These are phyloP conservation scores for Crossoptilon crossoptilon DNA, from an alignment of 2,797 vertebrate genomes.

Conservation along the genomic window DNA sequence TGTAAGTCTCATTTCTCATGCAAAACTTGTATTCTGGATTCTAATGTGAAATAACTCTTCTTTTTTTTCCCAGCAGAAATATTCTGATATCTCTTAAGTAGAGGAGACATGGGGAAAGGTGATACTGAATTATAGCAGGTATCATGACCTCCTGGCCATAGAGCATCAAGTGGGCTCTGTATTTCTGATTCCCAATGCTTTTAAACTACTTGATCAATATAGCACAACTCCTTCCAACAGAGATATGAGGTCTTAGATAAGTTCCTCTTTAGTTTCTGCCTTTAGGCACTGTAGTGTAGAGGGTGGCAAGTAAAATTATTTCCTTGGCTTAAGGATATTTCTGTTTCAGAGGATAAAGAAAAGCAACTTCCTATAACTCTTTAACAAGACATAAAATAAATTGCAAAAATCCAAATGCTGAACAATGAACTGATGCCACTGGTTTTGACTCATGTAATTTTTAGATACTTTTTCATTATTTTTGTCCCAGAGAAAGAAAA, in stretches of 20 bases:
- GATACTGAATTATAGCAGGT: fast-evolving
- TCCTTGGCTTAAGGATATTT: background rate
- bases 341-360: background rate
- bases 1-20: constrained; percentile 33
- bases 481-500: background rate
- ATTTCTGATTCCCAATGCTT: background rate
- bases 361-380: fast-evolving
- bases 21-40: background rate
- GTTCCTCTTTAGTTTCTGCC: fast-evolving
- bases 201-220: background rate
- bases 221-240: background rate
- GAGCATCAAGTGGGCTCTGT: background rate
- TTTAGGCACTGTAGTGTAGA: background rate
- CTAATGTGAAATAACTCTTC: background rate
- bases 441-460: background rate
- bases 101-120: fast-evolving
- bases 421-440: background rate
- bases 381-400: background rate
- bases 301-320: background rate
- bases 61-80: background rate
- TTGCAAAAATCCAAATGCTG: background rate
- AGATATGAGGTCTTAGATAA: background rate
- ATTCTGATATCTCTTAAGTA: background rate
- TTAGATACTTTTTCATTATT: background rate
- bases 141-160: background rate